phyloP scores from a whole-genome alignment of 2,797 vertebrate genomes.

The Garrulus glandarius region DNA sequence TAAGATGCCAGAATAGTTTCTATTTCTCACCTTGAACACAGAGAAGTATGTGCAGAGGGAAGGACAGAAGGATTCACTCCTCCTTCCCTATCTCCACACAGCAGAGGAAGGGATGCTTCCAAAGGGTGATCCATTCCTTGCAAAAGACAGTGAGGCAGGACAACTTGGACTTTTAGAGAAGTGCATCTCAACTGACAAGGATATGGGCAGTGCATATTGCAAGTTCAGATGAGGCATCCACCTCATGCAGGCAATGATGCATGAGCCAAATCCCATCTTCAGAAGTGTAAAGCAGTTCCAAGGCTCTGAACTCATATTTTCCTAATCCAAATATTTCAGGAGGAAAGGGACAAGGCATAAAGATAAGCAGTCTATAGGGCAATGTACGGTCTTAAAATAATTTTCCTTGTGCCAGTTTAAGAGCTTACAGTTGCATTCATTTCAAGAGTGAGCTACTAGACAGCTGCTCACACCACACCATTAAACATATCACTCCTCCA shows the following conservation, averaged over 20 bases:
- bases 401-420: neutral
- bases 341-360: neutral
- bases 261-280: neutral
- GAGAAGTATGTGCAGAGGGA: neutral
- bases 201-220: neutral
- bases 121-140: neutral
- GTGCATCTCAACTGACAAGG: accelerated
- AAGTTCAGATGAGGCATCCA: neutral
- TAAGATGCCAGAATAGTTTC: neutral
- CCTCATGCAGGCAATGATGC: neutral
- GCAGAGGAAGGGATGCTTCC: neutral
- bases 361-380: neutral
- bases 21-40: neutral
- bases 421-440: neutral
- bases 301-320: neutral
- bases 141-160: neutral
- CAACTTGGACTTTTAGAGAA: neutral
- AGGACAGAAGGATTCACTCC: neutral
- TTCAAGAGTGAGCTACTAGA: neutral
- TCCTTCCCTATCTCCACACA: neutral
- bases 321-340: neutral
- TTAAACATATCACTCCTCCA: neutral
- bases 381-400: neutral
- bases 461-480: neutral
- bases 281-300: neutral